Evolutionary conservation across 2,797 vertebrate genomes (phyloP).

Genomic region (Phoeniculus purpureus): DNA sequence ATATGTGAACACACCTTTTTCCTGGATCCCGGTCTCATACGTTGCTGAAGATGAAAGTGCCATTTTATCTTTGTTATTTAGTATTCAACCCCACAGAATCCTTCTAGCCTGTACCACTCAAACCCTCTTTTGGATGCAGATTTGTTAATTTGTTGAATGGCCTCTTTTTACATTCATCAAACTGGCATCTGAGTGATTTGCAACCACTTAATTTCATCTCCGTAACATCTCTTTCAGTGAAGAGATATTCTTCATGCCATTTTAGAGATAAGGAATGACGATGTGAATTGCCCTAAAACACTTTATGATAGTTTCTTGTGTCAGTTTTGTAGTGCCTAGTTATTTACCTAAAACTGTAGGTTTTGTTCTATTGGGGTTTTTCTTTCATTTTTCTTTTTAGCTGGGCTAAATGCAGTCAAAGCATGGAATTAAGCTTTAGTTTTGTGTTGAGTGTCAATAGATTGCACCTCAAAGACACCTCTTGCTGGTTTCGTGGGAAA

Average conservation of each 20-base stretch:
- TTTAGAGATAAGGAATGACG: not conserved
- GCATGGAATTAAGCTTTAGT: not conserved
- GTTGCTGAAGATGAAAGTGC: not conserved
- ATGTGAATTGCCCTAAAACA: not conserved
- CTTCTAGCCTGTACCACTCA: not conserved
- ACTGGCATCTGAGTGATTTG: not conserved
- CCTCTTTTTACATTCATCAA: not conserved
- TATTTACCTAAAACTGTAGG: not conserved
- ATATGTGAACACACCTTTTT: not conserved
- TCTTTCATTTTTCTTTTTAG: not conserved
- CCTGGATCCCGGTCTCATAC: not conserved
- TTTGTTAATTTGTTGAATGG: not conserved
- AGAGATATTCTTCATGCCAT: not conserved
- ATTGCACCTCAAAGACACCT: not conserved
- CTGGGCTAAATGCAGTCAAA: not conserved
- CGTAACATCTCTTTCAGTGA: not conserved
- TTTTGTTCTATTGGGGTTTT: too few species aligned
- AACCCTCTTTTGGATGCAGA: not conserved
- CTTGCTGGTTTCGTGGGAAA: not conserved
- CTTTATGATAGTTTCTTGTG: fast-evolving
- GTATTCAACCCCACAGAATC: not conserved
- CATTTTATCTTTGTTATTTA: not conserved
- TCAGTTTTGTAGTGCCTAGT: not conserved
- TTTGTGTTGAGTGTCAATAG: not conserved
- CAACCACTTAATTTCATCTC: not conserved